Evolutionary conservation across 2,797 vertebrate species (phyloP).

Genomic region (Labroides dimidiatus): DNA sequence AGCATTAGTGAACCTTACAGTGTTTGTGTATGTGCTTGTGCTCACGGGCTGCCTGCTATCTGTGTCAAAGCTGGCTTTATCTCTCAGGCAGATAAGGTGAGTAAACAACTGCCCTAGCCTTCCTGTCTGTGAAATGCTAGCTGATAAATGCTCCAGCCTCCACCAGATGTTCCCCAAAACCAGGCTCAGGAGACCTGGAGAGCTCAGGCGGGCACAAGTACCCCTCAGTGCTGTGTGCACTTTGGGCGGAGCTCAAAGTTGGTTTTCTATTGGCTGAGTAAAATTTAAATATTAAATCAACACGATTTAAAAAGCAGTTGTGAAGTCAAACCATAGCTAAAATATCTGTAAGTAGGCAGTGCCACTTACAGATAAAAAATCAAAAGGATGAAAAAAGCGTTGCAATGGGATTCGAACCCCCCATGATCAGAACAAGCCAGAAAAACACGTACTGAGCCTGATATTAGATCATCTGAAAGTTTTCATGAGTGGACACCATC

Average conservation of each 20-base stretch:
- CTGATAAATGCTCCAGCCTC: conserved; percentile 49
- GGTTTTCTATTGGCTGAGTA: too few species aligned
- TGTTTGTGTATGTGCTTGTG: conserved; percentile 20
- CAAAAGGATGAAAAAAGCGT: too few species aligned
- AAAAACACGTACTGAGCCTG: neutral
- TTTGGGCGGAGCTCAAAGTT: too few species aligned
- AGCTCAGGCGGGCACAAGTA: conserved; percentile 32
- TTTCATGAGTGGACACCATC: conserved; percentile 12
- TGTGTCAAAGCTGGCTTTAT: conserved; percentile 77
- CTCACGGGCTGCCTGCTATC: conserved; percentile 42
- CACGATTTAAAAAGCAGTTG: too few species aligned
- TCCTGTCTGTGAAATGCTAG: conserved; percentile 45
- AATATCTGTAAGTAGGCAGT: too few species aligned
- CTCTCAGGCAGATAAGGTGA: conserved; percentile 70
- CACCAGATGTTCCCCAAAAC: conserved; percentile 31
- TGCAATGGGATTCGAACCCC: too few species aligned
- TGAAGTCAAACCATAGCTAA: too few species aligned
- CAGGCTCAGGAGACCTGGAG: neutral
- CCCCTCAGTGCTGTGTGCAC: neutral
- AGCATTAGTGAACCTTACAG: conserved; percentile 39
- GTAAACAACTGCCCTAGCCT: conserved; percentile 67
- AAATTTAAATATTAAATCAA: too few species aligned
- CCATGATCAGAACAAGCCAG: too few species aligned
- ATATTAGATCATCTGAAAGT: neutral
- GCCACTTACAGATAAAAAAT: too few species aligned